Evolutionary conservation across 1,140 invertebrate genomes (phyloP).

Genomic region (Penaeus indicus): DNA sequence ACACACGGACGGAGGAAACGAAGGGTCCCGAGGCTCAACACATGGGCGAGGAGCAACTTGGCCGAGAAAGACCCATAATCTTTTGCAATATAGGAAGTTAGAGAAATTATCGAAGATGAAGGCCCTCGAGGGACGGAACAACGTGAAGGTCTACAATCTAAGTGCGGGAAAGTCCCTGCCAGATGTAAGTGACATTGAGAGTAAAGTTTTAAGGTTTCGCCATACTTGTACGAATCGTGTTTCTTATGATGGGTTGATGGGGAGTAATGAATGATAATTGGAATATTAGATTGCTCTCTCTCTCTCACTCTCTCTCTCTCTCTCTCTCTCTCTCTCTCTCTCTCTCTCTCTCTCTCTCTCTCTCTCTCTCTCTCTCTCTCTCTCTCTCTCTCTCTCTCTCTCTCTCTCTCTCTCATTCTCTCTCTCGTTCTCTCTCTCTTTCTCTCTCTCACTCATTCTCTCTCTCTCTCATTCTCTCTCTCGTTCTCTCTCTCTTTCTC

Average conservation of each 20-base stretch:
- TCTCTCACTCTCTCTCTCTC: no score
- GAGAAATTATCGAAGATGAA: constrained; percentile 41
- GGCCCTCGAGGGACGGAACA: constrained; percentile 75
- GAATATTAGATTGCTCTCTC: no score
- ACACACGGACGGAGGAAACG: no score
- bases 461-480: background rate
- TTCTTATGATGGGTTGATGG: background rate
- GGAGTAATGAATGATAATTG: constrained; percentile 69
- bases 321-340: no score
- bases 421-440: background rate
- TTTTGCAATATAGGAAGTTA: no score
- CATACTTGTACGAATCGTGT: background rate
- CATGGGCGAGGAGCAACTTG: no score
- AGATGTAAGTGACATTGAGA: constrained; percentile 73
- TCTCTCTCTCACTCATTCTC: background rate
- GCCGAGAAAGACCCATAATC: no score
- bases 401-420: background rate
- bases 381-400: background rate
- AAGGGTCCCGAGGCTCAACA: no score
- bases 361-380: background rate
- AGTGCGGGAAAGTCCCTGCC: constrained; percentile 96
- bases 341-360: no score
- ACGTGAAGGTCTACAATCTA: constrained; percentile 98
- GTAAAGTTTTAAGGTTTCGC: background rate
- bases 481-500: background rate